Percentiles rank a stretch among this genome's conserved stretches.
phyloP scores from a whole-genome alignment of 92 coral and sea anemone species.

The Palythoa heliodiscus region DNA sequence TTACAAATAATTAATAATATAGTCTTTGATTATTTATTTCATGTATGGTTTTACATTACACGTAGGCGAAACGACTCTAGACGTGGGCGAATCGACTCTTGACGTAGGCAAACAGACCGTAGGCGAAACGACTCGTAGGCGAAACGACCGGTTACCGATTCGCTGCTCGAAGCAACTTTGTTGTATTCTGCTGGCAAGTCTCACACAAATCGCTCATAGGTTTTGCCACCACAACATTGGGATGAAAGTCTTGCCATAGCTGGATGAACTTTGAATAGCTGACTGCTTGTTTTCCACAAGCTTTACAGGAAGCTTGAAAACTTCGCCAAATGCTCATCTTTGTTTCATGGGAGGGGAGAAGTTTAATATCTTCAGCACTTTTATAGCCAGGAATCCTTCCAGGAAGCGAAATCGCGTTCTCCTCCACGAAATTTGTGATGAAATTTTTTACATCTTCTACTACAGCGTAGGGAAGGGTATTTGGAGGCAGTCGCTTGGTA shows the following conservation, averaged over 20 bases:
- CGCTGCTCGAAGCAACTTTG: not conserved
- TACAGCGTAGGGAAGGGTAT: conserved; percentile 14
- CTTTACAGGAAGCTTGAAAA: conserved; percentile 38
- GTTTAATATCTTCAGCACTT: conserved; percentile 28
- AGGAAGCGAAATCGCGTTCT: conserved; percentile 36
- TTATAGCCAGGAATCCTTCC: conserved; percentile 46
- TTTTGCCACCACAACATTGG: conserved; percentile 40
- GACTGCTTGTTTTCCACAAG: conserved; percentile 26
- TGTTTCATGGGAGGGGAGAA: conserved; percentile 48
- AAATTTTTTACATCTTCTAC: conserved; percentile 20
- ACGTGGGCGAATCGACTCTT: too few species aligned
- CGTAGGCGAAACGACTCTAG: too few species aligned
- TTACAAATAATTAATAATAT: too few species aligned
- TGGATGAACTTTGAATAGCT: conserved; percentile 41
- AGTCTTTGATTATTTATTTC: too few species aligned
- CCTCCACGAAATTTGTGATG: conserved; percentile 30
- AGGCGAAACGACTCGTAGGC: too few species aligned
- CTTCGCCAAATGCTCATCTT: conserved; percentile 51
- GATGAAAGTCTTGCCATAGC: conserved; percentile 43
- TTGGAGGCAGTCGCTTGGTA: conserved; percentile 26
- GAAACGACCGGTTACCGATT: too few species aligned
- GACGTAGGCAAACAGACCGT: too few species aligned
- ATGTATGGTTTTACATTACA: too few species aligned
- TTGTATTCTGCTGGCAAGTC: conserved; percentile 46
- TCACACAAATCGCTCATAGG: conserved; percentile 49